Conservation (phyloP, 1,140 invertebrate genomes). For the Diachasma alloeum region DNA sequence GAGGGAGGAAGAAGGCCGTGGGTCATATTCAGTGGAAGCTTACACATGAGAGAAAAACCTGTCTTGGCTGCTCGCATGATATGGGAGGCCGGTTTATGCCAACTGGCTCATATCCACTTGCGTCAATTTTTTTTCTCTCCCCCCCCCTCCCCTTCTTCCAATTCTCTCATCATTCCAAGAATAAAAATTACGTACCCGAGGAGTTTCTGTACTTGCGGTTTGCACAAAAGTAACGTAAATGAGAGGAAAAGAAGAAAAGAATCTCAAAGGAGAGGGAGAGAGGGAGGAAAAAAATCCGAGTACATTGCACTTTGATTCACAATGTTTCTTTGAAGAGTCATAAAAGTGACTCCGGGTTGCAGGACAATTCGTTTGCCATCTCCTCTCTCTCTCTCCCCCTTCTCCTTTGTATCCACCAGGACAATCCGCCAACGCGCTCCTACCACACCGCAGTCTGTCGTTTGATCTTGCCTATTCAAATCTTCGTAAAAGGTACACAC, state of each 20-base stretch:
- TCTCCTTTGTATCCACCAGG: neutral
- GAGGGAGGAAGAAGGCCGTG: neutral
- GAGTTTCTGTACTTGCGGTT: neutral
- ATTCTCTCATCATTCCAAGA: neutral
- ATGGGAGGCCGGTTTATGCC: constrained; percentile 8
- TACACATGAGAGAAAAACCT: constrained; percentile 1
- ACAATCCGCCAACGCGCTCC: constrained; percentile 6
- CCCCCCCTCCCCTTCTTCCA: neutral
- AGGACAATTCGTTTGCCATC: neutral
- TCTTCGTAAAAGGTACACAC: neutral
- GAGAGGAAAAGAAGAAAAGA: constrained; percentile 2
- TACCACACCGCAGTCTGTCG: neutral
- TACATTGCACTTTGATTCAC: constrained; percentile 10
- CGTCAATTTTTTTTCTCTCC: neutral
- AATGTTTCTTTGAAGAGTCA: constrained; percentile 12
- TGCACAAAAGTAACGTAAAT: neutral
- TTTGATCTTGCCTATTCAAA: constrained; percentile 11
- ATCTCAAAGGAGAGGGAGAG: neutral
- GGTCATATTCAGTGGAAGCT: neutral
- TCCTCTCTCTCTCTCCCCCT: neutral
- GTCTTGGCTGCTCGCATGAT: constrained; percentile 5
- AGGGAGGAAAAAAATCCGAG: neutral
- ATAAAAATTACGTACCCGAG: constrained; percentile 1
- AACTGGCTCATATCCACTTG: constrained; percentile 11
- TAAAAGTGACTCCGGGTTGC: constrained; percentile 3